These are phyloP conservation scores for Oscheius sp. DNA, from an alignment of 1,140 invertebrate species.

Conservation along the genomic window DNA sequence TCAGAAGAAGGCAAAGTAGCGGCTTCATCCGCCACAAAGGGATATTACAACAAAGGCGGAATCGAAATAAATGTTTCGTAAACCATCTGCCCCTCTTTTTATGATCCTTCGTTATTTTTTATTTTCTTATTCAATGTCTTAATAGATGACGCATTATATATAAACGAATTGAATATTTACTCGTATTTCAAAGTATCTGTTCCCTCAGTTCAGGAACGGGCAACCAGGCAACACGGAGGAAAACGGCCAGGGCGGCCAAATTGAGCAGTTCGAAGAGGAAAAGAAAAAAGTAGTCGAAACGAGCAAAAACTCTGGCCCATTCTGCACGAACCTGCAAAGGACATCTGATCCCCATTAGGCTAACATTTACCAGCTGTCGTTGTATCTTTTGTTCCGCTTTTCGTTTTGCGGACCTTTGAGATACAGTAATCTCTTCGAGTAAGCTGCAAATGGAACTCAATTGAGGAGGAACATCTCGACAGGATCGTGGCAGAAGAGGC, in stretches of 20 bases:
- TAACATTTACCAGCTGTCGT: constrained; percentile 21
- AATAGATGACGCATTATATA: too few relatives aligned
- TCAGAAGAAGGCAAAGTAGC: too few relatives aligned
- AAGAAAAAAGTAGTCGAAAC: constrained; percentile 54
- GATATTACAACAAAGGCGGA: too few relatives aligned
- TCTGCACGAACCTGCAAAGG: constrained; percentile 55
- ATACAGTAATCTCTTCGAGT: constrained; percentile 48
- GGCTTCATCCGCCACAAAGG: too few relatives aligned
- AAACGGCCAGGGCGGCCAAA: constrained; percentile 48
- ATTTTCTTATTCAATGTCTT: too few relatives aligned
- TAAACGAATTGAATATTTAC: too few relatives aligned
- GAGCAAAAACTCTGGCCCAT: constrained; percentile 52
- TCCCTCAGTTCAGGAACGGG: constrained; percentile 43
- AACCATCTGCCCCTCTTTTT: too few relatives aligned
- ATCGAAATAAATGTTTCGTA: too few relatives aligned
- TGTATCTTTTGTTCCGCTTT: constrained; percentile 33
- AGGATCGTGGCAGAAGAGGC: not conserved
- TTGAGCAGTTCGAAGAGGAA: constrained; percentile 50
- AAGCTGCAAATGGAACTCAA: constrained; percentile 22
- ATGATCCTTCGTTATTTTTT: too few relatives aligned
- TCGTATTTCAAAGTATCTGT: too few relatives aligned
- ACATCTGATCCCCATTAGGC: constrained; percentile 2
- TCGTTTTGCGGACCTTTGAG: constrained; percentile 42
- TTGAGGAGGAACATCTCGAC: not conserved
- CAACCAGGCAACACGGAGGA: constrained; percentile 48